Evolutionary conservation across 2,797 vertebrate genomes (phyloP), one percentile per base, ranked within the genome.

Genomic region (Pogonophryne albipinna): DNA sequence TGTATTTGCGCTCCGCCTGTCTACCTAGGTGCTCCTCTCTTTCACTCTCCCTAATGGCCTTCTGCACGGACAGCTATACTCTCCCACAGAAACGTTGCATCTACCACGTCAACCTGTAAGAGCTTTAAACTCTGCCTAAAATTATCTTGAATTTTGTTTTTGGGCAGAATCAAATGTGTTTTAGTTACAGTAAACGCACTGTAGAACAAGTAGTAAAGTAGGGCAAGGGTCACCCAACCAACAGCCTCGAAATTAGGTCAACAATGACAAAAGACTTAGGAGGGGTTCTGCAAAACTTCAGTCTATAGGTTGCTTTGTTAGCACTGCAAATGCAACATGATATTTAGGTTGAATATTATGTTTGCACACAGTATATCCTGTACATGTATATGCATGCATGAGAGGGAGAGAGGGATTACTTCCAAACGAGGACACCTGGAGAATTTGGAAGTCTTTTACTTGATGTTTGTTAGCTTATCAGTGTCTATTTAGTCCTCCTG

Each of bases 241-340:
- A 58, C 65, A 71, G 59, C 47, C 50, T 50, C 65, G 11, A 79
- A 78, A 71, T 55, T 15, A 76, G 78, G 79, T 81, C 75, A 84
- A 63, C 66, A 65, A 46, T 52, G 60, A 65, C 62, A 51, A 34
- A 10, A 13, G 63, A 62, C 31, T 23, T 3, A 44, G 50, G 57
- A 71, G 52, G 47, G 51, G 55, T 47, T 74, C 58, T 58, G 9
- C 23, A 56, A 66, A 72, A 51, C 60, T 49, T 64, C 51, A 16
- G 42, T 71, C 14, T 31, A 56, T 49, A 16, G 17, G 59, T 56
- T 65, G 10, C 23, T 15, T 9, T 60, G 31, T 13, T 31, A 31
- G n/a, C 27, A 51, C 59, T 1, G 23, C 11, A 45, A 50, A 65
- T 13, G 19, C 6, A 70, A 20, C 31, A 27, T 1, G 15, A 46